phyloP scores from a whole-genome alignment of 2,888 invertebrate species.

The Diarsia rubi region DNA sequence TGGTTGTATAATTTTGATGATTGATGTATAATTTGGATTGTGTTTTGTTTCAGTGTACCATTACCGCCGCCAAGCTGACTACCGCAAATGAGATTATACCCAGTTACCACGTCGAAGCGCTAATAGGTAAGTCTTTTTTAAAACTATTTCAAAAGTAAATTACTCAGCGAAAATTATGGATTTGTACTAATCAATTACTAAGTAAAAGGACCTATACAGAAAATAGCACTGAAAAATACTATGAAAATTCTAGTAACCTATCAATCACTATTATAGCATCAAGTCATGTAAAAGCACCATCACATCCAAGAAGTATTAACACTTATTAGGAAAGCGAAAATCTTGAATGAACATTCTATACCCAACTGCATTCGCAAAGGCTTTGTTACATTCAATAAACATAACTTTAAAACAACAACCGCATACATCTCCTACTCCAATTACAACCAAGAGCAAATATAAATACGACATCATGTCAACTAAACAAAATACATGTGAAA shows the following conservation, averaged over 20 bases:
- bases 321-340: neutral
- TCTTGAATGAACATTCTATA: neutral
- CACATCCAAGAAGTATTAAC: neutral
- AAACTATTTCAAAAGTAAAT: neutral
- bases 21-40: conserved; percentile 14
- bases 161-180: neutral
- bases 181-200: no score
- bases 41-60: conserved; percentile 81
- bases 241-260: neutral
- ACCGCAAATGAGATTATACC: conserved; percentile 90
- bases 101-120: conserved; percentile 89
- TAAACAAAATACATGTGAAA: conserved; percentile 73
- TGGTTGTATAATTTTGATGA: conserved; percentile 20
- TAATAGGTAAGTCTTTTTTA: conserved; percentile 85
- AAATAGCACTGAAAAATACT: neutral
- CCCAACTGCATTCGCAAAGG: neutral
- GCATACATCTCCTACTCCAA: conserved; percentile 11
- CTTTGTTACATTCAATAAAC: neutral
- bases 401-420: neutral
- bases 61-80: conserved; percentile 90
- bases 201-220: no score
- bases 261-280: neutral
- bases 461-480: conserved; percentile 44
- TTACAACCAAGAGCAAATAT: conserved; percentile 41
- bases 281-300: no score